These are phyloP conservation scores for Cataglyphis altisquamis DNA, from an alignment of 2,888 invertebrate genomes.

Conservation along the genomic window DNA sequence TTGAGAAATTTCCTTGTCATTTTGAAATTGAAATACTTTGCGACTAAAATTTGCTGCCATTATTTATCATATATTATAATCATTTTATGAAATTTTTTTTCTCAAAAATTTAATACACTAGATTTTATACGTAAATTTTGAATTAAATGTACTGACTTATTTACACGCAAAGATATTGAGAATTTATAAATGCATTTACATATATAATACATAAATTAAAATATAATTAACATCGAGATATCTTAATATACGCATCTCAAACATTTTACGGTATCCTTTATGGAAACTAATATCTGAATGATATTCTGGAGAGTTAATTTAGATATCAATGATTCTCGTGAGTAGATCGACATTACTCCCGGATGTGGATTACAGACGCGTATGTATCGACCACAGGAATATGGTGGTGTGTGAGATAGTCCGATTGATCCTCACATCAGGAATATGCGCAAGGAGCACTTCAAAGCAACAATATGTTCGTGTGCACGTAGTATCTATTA, in stretches of 20 bases:
- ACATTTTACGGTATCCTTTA: background rate
- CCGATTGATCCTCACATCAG: slow-evolving; percentile 56
- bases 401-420: slow-evolving; percentile 53
- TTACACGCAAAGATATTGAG: background rate
- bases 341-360: slow-evolving; percentile 24
- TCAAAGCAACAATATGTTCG: slow-evolving; percentile 60
- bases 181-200: background rate
- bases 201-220: background rate
- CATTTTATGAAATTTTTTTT: background rate
- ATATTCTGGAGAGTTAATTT: background rate
- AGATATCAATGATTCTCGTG: slow-evolving; percentile 11
- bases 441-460: slow-evolving; percentile 59
- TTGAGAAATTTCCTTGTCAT: slow-evolving; percentile 36
- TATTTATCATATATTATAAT: slow-evolving; percentile 1
- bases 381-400: slow-evolving; percentile 27
- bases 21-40: slow-evolving; percentile 35
- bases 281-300: background rate
- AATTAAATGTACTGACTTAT: background rate
- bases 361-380: slow-evolving; percentile 55
- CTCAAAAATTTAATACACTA: slow-evolving; percentile 21
- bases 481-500: slow-evolving; percentile 39
- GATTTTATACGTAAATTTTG: slow-evolving; percentile 21
- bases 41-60: slow-evolving; percentile 12
- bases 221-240: background rate
- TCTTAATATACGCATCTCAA: background rate